Percentiles rank a stretch among this genome's conserved stretches.
phyloP scores from a whole-genome alignment of 1,140 invertebrate genomes.

The Drosophila triauraria region DNA sequence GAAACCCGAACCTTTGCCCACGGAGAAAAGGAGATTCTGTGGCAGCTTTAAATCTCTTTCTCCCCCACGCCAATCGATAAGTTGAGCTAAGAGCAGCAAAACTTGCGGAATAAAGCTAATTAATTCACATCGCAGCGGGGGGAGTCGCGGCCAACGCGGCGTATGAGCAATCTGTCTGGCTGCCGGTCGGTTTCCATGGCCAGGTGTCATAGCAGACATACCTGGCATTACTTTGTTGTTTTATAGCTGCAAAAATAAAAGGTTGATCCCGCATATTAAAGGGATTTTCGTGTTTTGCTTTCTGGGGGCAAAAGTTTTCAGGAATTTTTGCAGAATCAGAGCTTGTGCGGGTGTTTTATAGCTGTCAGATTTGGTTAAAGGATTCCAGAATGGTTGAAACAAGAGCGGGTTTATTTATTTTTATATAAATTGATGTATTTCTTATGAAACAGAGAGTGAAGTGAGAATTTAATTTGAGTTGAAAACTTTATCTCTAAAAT shows the following conservation, averaged over 20 bases:
- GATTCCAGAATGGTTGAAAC: neutral
- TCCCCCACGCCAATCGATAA: slow-evolving; percentile 43
- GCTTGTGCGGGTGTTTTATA: slow-evolving; percentile 9
- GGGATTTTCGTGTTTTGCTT: slow-evolving; percentile 39
- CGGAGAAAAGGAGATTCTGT: slow-evolving; percentile 21
- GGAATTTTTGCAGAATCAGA: slow-evolving; percentile 8
- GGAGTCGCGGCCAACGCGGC: slow-evolving; percentile 22
- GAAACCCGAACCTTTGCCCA: slow-evolving; percentile 23
- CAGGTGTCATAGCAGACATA: slow-evolving; percentile 29
- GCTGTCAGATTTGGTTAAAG: slow-evolving; percentile 22
- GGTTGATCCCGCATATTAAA: slow-evolving; percentile 29
- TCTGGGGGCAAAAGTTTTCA: slow-evolving; percentile 31
- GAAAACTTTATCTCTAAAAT: neutral
- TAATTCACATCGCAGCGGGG: slow-evolving; percentile 44
- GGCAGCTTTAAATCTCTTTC: slow-evolving; percentile 52
- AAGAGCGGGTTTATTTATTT: neutral
- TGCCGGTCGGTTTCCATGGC: slow-evolving; percentile 14
- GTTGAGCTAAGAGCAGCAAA: slow-evolving; percentile 44
- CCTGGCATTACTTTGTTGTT: slow-evolving; percentile 36
- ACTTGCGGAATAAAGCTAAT: slow-evolving; percentile 69
- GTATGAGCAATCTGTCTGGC: slow-evolving; percentile 46
- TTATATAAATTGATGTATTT: slow-evolving; percentile 2
- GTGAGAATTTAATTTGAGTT: neutral
- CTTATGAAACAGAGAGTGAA: neutral
- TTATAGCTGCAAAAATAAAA: slow-evolving; percentile 5